Conservation (phyloP, 2,113 vertebrate genomes). For the Actenoides hombroni region DNA sequence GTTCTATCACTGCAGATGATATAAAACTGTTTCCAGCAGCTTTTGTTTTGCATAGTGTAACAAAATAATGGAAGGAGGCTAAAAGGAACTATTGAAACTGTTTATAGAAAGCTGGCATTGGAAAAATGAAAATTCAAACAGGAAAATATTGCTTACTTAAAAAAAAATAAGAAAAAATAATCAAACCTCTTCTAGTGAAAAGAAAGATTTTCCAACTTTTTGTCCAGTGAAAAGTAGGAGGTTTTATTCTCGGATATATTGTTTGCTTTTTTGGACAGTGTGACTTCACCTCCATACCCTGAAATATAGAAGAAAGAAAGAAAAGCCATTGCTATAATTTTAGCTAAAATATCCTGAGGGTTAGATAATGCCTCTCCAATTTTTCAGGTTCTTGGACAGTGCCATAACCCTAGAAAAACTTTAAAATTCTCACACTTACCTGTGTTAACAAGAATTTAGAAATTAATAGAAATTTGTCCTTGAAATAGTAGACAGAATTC, state of each 20-base stretch:
- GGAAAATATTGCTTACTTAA: not conserved
- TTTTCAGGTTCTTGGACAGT: not conserved
- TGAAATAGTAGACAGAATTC: not conserved
- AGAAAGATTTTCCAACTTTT: not conserved
- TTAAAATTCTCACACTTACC: not conserved
- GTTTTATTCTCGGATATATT: not conserved
- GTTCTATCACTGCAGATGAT: not conserved
- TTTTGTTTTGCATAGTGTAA: not conserved
- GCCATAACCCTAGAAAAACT: not conserved
- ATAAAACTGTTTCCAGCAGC: not conserved
- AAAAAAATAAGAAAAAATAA: not conserved
- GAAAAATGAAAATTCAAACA: not conserved
- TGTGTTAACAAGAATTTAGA: not conserved
- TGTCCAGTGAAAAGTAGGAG: not conserved
- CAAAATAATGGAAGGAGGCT: not conserved
- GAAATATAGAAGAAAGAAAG: not conserved
- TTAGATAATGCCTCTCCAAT: not conserved
- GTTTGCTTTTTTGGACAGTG: not conserved
- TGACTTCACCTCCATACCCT: not conserved
- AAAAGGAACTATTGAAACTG: not conserved
- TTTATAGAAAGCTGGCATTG: not conserved
- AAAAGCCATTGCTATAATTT: not conserved
- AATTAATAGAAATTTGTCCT: not conserved
- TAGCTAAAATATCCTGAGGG: not conserved
- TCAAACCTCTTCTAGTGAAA: accelerated